Evolutionary conservation across 1,140 invertebrate genomes (phyloP), one percentile per base, ranked within the genome.

Genomic region (Danaus melanippus): DNA sequence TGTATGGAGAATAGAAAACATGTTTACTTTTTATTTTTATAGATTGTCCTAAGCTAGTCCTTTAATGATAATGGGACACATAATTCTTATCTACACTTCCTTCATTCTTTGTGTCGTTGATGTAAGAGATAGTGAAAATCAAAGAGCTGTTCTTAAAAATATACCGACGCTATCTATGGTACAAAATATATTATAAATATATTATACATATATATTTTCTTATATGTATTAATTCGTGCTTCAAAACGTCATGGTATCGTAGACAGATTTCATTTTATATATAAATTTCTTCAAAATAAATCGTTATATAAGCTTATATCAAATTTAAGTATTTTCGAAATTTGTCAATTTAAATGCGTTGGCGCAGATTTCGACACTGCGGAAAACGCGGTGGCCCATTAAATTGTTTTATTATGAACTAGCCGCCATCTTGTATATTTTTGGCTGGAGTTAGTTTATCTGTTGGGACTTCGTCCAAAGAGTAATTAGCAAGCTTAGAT

Each of bases 391-490:
- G 73, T 86, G 81, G 83, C 83, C 83, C 83, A 84, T 86, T 86
- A 86, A 84, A 86, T 86, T 83, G 83, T 86, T 86, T 86, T 86
- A 86, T 86, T 86, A 84, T 84, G 79, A 82, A 86, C 78, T 66
- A 76, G 81, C 76, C 83, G 83, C 81, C 84, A 84, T 84, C 71
- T 82, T 76, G 73, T 82, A 77, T 86, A 86, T 86, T 86, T 86
- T 86, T 84, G 80, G 84, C 76, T 70, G 81, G 69, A 74, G 79
- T 81, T 84, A 76, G 80, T 84, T 86, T 82, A 86, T 86, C 81
- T 82, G 71, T 74, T 84, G 84, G 84, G 84, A 84, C 74, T 75
- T 64, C 67, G 79, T 84, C 84, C 84, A 86, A 86, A 71, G 62
- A 74, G 75, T 84, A 84, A 84, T 84, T 86, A 84, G 79, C 74